phyloP scores from a whole-genome alignment of 1,140 invertebrate species.

The Hyles euphorbiae region DNA sequence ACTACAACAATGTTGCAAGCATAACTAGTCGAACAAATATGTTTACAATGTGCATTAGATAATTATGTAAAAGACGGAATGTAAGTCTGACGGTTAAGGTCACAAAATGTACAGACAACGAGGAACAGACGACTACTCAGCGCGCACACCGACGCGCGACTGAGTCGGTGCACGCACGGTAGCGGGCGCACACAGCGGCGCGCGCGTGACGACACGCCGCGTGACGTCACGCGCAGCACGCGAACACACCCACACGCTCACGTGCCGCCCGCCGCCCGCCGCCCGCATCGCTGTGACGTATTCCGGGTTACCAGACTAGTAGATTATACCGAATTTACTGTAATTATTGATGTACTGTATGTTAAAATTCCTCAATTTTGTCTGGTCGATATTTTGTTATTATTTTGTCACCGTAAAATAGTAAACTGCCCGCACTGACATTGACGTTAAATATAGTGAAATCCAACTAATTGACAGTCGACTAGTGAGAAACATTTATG shows the following conservation, averaged over 20 bases:
- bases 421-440: too few species aligned
- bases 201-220: conserved; percentile 42
- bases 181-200: conserved; percentile 18
- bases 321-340: neutral
- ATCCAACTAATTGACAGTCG: too few species aligned
- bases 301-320: conserved; percentile 6
- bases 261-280: conserved; percentile 23
- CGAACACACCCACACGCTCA: conserved; percentile 60
- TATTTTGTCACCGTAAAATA: too few species aligned
- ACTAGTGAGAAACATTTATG: too few species aligned
- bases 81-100: conserved; percentile 67
- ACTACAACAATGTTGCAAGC: too few species aligned
- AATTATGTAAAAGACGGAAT: conserved; percentile 47
- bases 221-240: conserved; percentile 64
- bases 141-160: conserved; percentile 37
- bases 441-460: too few species aligned
- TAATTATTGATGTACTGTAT: neutral
- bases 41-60: conserved; percentile 7
- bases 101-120: conserved; percentile 71
- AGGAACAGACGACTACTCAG: conserved; percentile 26
- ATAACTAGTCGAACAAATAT: too few species aligned
- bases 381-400: too few species aligned
- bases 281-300: conserved; percentile 41
- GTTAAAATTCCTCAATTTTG: too few species aligned
- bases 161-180: conserved; percentile 1